Evolutionary conservation across 2,113 vertebrate genomes (phyloP).

Genomic region (Notarius quadriscutis): DNA sequence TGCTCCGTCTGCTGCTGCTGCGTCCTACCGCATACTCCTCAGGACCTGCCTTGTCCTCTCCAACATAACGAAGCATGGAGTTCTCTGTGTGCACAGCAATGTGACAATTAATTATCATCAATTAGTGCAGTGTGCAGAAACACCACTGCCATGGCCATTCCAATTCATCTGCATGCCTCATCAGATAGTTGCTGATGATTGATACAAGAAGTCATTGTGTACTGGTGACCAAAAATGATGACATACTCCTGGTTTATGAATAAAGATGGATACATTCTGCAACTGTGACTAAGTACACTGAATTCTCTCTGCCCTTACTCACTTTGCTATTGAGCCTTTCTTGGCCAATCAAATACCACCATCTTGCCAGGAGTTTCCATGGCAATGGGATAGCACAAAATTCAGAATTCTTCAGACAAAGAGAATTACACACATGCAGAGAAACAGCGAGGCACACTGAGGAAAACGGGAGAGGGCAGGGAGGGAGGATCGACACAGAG

Average conservation of each 20-base stretch:
- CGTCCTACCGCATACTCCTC: constrained; percentile 89
- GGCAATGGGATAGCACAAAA: constrained; percentile 69
- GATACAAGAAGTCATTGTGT: neutral
- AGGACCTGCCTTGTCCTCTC: constrained; percentile 87
- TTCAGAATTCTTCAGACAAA: constrained; percentile 52
- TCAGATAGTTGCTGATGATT: neutral
- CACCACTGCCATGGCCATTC: neutral
- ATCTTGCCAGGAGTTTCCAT: constrained; percentile 69
- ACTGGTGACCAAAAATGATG: constrained; percentile 14
- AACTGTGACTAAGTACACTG: constrained; percentile 35
- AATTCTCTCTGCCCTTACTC: constrained; percentile 56
- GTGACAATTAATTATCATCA: neutral
- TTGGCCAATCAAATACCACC: constrained; percentile 56
- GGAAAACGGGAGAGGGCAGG: constrained; percentile 35
- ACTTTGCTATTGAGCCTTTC: constrained; percentile 56
- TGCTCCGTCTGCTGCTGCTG: constrained; percentile 89
- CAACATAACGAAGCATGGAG: constrained; percentile 90
- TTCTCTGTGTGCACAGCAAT: constrained; percentile 77
- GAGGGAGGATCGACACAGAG: constrained; percentile 27
- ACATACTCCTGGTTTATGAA: constrained; percentile 23
- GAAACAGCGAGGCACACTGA: constrained; percentile 31
- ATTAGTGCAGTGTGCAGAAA: constrained; percentile 1
- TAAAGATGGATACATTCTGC: constrained; percentile 26
- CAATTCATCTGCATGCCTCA: neutral
- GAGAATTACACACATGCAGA: constrained; percentile 39